Conservation (phyloP, 1,140 invertebrate genomes). For the Riptortus pedestris region DNA sequence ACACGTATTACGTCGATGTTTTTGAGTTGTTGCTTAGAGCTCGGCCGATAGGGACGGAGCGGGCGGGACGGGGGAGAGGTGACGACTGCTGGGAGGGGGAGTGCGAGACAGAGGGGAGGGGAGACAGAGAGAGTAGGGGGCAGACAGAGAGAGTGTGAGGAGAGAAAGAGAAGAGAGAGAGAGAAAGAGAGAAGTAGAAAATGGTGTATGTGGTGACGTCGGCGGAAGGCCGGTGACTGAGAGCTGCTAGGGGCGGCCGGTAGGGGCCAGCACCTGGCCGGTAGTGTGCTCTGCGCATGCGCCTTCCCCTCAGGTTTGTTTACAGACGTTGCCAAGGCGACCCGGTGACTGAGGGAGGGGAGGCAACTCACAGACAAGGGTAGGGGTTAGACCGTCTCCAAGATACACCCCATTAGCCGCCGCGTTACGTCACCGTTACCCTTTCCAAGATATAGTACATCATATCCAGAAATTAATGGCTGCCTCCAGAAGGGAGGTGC, state of each 20-base stretch:
- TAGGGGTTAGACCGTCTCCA: no score
- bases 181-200: constrained; percentile 14
- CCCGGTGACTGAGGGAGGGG: neutral
- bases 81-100: constrained; percentile 8
- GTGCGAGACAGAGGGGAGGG: neutral
- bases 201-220: neutral
- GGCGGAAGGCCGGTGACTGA: constrained; percentile 21
- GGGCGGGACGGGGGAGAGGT: neutral
- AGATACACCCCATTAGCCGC: no score
- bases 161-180: constrained; percentile 13
- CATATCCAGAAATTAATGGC: no score
- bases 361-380: no score
- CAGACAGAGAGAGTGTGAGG: constrained; percentile 3
- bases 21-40: neutral
- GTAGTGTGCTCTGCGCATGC: neutral
- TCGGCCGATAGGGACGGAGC: neutral
- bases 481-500: no score
- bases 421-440: no score
- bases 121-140: neutral
- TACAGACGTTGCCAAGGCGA: neutral
- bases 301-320: neutral
- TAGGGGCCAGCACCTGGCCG: neutral
- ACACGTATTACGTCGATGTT: neutral
- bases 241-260: constrained; percentile 8
- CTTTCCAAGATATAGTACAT: no score